These are phyloP conservation scores for Coleophora flavipennella DNA, from an alignment of 2,888 invertebrate species.

Conservation along the genomic window DNA sequence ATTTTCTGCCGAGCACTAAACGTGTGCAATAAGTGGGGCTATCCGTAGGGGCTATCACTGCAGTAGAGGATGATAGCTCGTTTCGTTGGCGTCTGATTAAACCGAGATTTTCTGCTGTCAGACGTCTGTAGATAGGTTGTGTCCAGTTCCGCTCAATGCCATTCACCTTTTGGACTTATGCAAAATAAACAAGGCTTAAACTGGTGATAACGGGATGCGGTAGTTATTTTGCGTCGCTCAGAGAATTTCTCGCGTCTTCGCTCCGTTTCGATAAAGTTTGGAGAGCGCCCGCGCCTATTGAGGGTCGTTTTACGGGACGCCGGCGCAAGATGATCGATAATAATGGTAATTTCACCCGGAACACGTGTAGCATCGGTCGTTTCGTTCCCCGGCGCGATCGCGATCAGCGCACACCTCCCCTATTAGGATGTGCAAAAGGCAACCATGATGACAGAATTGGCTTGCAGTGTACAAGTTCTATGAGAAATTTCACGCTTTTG, in stretches of 20 bases:
- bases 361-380: conserved; percentile 65
- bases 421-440: conserved; percentile 58
- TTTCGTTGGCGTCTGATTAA: conserved; percentile 30
- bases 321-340: conserved; percentile 69
- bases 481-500: conserved; percentile 15
- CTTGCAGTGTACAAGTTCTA: conserved; percentile 22
- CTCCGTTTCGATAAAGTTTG: conserved; percentile 45
- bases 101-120: conserved; percentile 29
- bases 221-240: conserved; percentile 7
- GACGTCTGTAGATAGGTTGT: conserved; percentile 24
- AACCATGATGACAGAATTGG: conserved; percentile 46
- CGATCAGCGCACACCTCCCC: conserved; percentile 46
- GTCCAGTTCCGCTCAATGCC: conserved; percentile 9
- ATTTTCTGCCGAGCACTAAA: conserved; percentile 48
- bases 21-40: conserved; percentile 28
- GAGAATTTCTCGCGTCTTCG: conserved; percentile 18
- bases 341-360: conserved; percentile 66
- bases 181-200: conserved; percentile 44
- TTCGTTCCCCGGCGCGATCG: conserved; percentile 50
- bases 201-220: conserved; percentile 41
- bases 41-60: conserved; percentile 22
- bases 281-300: conserved; percentile 50
- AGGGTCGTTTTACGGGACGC: conserved; percentile 63
- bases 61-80: conserved; percentile 24
- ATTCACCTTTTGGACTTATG: conserved; percentile 18